These are phyloP conservation scores for Lepeophtheirus nordmannii DNA, from an alignment of 2,888 invertebrate genomes.

Conservation along the genomic window DNA sequence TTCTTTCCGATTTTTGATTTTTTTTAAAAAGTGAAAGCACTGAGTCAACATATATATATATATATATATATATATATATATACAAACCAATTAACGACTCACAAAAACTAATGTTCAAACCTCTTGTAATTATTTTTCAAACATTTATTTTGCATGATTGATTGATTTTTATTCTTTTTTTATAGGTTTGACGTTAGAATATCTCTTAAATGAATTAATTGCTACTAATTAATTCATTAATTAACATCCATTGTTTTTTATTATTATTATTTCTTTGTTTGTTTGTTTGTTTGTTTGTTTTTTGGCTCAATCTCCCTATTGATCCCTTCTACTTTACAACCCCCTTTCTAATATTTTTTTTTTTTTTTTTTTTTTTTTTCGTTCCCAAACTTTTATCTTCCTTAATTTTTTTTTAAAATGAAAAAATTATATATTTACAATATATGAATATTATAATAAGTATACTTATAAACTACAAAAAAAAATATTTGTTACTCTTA, in stretches of 20 bases:
- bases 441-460: background rate
- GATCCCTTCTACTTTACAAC: background rate
- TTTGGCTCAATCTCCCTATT: background rate
- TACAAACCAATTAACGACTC: too few relatives aligned
- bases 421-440: background rate
- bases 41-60: too few relatives aligned
- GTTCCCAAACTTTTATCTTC: background rate
- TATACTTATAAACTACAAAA: background rate
- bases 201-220: background rate
- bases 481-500: conserved; percentile 1
- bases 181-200: conserved; percentile 4
- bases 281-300: background rate
- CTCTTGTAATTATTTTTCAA: background rate
- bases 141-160: background rate
- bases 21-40: too few relatives aligned
- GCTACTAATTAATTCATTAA: background rate
- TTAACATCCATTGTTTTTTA: background rate
- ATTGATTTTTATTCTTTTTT: background rate
- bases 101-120: too few relatives aligned
- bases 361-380: background rate
- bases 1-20: too few relatives aligned
- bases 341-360: background rate
- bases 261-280: background rate
- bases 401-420: background rate
- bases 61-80: too few relatives aligned